phyloP scores from a whole-genome alignment of 1,140 invertebrate species.

The Catajapyx aquilonaris region DNA sequence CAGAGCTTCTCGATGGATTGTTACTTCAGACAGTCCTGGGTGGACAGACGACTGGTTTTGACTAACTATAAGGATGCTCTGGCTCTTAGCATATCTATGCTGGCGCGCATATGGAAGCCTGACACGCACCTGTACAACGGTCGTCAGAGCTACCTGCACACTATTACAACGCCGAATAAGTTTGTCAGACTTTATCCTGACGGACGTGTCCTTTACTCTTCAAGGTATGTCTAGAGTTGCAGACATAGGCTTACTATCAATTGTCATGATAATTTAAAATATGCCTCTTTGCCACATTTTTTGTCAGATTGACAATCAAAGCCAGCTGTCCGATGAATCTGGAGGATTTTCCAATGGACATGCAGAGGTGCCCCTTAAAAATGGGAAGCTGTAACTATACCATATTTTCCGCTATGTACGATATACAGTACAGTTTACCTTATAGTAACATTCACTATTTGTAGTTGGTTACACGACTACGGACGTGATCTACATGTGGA shows the following conservation, averaged over 20 bases:
- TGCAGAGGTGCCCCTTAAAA: constrained; percentile 60
- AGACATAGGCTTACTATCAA: too few species aligned
- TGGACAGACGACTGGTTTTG: constrained; percentile 47
- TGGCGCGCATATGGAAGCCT: constrained; percentile 66
- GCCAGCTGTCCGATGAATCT: constrained; percentile 83
- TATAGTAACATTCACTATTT: too few species aligned
- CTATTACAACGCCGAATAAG: constrained; percentile 74
- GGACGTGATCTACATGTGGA: constrained; percentile 70
- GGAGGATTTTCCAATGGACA: constrained; percentile 80
- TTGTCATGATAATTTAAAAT: too few species aligned
- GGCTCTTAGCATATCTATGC: constrained; percentile 50
- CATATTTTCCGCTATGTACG: too few species aligned
- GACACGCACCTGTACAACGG: constrained; percentile 78
- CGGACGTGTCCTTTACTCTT: constrained; percentile 68
- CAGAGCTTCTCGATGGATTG: constrained; percentile 81
- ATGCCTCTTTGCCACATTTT: constrained; percentile 5
- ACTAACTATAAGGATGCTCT: constrained; percentile 36
- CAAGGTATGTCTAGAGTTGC: too few species aligned
- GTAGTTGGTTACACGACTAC: constrained; percentile 61
- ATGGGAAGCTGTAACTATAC: constrained; percentile 74
- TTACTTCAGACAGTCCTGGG: constrained; percentile 65
- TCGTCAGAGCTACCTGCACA: constrained; percentile 64
- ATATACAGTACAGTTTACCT: too few species aligned
- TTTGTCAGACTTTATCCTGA: constrained; percentile 62
- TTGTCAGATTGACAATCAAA: constrained; percentile 64